phyloP scores from a whole-genome alignment of 2,888 invertebrate genomes.

The Drosophila phalerata region DNA sequence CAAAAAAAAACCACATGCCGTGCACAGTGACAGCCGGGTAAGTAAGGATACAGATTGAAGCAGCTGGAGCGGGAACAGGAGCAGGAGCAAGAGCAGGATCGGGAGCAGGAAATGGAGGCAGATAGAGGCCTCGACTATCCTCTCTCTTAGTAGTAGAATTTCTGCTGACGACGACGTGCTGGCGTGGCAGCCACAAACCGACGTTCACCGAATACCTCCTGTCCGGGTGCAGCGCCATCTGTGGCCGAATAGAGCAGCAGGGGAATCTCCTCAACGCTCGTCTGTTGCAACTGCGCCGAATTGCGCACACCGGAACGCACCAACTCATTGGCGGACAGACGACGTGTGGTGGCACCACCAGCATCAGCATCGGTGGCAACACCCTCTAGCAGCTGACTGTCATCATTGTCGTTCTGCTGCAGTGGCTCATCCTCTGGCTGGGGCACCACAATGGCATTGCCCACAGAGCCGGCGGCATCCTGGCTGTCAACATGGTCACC shows the following conservation, averaged over 20 bases:
- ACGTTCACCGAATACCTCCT: slow-evolving; percentile 60
- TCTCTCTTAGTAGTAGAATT: slow-evolving; percentile 54
- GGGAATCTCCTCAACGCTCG: slow-evolving; percentile 79
- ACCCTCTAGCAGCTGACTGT: slow-evolving; percentile 73
- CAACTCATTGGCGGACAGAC: slow-evolving; percentile 66
- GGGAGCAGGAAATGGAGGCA: background rate
- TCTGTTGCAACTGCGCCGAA: slow-evolving; percentile 60
- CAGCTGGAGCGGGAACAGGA: background rate
- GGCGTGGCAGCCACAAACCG: slow-evolving; percentile 75
- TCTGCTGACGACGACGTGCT: slow-evolving; percentile 63
- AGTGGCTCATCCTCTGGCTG: slow-evolving; percentile 75
- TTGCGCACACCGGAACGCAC: slow-evolving; percentile 61
- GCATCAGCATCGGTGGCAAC: slow-evolving; percentile 1
- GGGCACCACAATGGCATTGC: slow-evolving; percentile 69
- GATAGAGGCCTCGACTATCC: background rate
- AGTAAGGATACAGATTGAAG: slow-evolving; percentile 11
- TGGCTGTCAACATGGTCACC: slow-evolving; percentile 36
- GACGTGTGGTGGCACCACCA: slow-evolving; percentile 54
- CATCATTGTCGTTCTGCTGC: slow-evolving; percentile 75
- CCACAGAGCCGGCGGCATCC: slow-evolving; percentile 34
- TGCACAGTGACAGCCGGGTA: slow-evolving; percentile 37
- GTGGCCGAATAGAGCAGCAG: slow-evolving; percentile 79
- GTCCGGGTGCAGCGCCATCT: slow-evolving; percentile 60
- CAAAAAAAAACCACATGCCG: slow-evolving; percentile 65
- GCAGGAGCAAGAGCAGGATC: background rate